Conservation (phyloP, 1,140 invertebrate species). For the Drosophila bifasciata region DNA sequence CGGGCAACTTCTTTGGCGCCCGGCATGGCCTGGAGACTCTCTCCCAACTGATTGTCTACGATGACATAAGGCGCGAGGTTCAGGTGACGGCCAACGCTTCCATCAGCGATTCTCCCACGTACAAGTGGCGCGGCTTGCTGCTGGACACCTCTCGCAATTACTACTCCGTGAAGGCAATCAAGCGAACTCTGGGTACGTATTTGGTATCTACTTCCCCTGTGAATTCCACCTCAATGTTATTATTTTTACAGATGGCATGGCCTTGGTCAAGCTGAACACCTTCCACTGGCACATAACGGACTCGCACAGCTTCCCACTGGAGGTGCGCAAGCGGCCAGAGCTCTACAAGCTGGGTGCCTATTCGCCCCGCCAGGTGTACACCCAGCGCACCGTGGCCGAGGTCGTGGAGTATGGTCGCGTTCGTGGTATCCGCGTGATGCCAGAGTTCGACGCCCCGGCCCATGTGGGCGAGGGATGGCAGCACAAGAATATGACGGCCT, state of each 20-base stretch:
- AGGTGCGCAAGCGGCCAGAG: constrained; percentile 88
- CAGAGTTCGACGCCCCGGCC: constrained; percentile 94
- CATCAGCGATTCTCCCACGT: constrained; percentile 89
- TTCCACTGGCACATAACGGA: constrained; percentile 97
- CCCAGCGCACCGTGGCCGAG: constrained; percentile 84
- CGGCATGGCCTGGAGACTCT: constrained; percentile 92
- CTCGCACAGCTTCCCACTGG: constrained; percentile 93
- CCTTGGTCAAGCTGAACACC: constrained; percentile 91
- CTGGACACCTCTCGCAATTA: constrained; percentile 92
- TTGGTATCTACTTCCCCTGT: not conserved
- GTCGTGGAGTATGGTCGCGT: constrained; percentile 89
- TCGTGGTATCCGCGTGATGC: constrained; percentile 90
- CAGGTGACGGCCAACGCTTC: constrained; percentile 86
- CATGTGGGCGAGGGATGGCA: constrained; percentile 96
- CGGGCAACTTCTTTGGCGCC: constrained; percentile 89
- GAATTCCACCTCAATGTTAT: not conserved
- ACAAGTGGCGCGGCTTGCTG: constrained; percentile 90
- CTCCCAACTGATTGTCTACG: constrained; percentile 89
- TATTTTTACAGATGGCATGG: constrained; percentile 88
- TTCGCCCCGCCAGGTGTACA: constrained; percentile 87
- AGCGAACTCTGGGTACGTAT: constrained; percentile 87
- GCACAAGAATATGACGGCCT: constrained; percentile 87
- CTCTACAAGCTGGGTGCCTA: constrained; percentile 91
- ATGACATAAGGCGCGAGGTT: constrained; percentile 85
- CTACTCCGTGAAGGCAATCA: constrained; percentile 88